Evolutionary conservation across 2,888 invertebrate genomes (phyloP), one percentile per base, ranked within the genome.

Genomic region (Clostera curtula): DNA sequence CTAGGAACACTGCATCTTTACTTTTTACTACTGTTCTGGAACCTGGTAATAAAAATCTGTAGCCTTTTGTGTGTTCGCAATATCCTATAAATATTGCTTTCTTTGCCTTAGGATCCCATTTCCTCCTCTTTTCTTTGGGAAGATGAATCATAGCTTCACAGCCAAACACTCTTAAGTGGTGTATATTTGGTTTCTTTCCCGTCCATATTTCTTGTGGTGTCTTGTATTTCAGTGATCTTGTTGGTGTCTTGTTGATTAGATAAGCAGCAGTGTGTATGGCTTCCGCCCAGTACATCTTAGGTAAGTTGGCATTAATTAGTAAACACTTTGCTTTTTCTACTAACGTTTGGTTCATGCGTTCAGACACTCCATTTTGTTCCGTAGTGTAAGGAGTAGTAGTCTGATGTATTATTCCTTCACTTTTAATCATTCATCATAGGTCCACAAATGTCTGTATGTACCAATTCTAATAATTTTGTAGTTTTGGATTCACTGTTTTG

Each of bases 321-420:
- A 36, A 24, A 15, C 27, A 30, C 3, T 30, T 17, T 4, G 27
- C 29, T 19, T 17, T 20, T 12, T 36, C 36, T 9, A 36, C 5
- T n/a, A 36, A 5, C 8, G 32, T 36, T 6, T 30, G 12, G 12
- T 36, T 36, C 3, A 8, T 4, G 50, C 18, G 24, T 62, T 20
- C 61, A 5, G 55, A 36, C 7, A 39, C n/a, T 1, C 52, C 58
- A 41, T 58, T 62, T 18, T 51, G 47, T 23, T 53, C 38, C 1
- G 51, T 51, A 4, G 32, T 47, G 19, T 52, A 41, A 0, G 55
- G 36, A 4, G 39, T 30, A 0, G 52, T 37, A 1, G 30, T 27
- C 23, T 48, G 32, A 24, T 51, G 46, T 1, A 15, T 11, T 5
- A 57, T 61, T 7, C 50, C 29, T 22, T 6, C 13, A 13, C 2